Percentiles rank a stretch among this genome's conserved stretches.
Conservation (phyloP, 2,113 vertebrate species). For the Pelmatolapia mariae region DNA sequence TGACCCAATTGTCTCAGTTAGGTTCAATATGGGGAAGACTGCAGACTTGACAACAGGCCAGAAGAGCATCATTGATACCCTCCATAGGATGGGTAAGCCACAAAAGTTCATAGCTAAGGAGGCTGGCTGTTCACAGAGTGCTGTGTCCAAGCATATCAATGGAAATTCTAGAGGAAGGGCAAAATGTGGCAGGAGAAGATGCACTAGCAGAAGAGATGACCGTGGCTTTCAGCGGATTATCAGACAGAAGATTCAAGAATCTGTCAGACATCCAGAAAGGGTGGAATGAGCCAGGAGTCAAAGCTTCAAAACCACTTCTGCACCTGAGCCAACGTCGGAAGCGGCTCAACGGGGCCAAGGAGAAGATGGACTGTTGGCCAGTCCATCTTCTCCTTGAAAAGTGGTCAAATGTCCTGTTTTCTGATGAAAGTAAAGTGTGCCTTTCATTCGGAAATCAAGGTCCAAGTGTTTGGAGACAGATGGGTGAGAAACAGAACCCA, state of each 20-base stretch:
- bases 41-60: background rate
- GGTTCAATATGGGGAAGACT: background rate
- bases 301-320: background rate
- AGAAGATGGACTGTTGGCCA: background rate
- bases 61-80: background rate
- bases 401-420: background rate
- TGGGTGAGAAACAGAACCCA: rapidly evolving
- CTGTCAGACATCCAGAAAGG: background rate
- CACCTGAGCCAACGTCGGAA: background rate
- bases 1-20: rapidly evolving
- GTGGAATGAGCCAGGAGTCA: background rate
- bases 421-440: background rate
- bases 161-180: background rate
- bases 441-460: background rate
- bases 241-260: background rate
- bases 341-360: background rate
- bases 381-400: background rate
- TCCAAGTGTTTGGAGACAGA: rapidly evolving
- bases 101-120: background rate
- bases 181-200: background rate
- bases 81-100: background rate
- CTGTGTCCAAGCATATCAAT: background rate
- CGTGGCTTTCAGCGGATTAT: rapidly evolving
- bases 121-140: rapidly evolving
- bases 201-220: background rate